Evolutionary conservation across 2,888 invertebrate species (phyloP).

Genomic region (Polia nebulosa): DNA sequence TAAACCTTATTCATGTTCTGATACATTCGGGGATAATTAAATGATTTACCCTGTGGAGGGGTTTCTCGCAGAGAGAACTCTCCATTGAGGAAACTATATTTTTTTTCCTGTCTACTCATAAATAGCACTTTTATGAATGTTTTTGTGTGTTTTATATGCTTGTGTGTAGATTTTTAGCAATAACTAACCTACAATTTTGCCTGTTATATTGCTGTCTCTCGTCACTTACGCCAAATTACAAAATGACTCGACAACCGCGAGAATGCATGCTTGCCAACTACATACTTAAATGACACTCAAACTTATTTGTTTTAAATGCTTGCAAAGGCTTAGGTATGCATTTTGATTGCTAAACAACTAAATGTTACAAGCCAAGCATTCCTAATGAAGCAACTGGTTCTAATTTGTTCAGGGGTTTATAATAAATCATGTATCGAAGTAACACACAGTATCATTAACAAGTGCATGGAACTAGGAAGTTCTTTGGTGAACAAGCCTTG

Average conservation of each 20-base stretch:
- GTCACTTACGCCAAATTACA: conserved; percentile 78
- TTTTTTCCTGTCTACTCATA: not conserved
- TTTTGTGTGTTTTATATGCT: not conserved
- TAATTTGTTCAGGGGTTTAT: conserved; percentile 23
- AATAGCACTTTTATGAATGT: not conserved
- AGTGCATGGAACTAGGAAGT: conserved; percentile 77
- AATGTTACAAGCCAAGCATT: conserved; percentile 52
- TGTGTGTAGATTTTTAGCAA: not conserved
- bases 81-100: not conserved
- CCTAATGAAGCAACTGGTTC: conserved; percentile 22
- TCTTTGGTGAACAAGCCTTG: conserved; percentile 80
- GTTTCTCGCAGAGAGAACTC: not conserved
- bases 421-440: conserved; percentile 35
- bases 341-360: conserved; percentile 54
- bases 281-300: conserved; percentile 79
- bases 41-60: conserved; percentile 5
- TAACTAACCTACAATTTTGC: not conserved
- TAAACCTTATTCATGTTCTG: not conserved
- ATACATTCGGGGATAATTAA: not conserved
- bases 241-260: conserved; percentile 79
- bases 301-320: conserved; percentile 74
- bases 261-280: conserved; percentile 82
- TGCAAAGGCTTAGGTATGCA: conserved; percentile 63
- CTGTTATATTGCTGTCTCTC: conserved; percentile 59
- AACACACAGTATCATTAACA: conserved; percentile 75